Base-by-base conservation (phyloP, 35 echinoderm and acorn worm genomes). In the Ptychodera flava region DNA sequence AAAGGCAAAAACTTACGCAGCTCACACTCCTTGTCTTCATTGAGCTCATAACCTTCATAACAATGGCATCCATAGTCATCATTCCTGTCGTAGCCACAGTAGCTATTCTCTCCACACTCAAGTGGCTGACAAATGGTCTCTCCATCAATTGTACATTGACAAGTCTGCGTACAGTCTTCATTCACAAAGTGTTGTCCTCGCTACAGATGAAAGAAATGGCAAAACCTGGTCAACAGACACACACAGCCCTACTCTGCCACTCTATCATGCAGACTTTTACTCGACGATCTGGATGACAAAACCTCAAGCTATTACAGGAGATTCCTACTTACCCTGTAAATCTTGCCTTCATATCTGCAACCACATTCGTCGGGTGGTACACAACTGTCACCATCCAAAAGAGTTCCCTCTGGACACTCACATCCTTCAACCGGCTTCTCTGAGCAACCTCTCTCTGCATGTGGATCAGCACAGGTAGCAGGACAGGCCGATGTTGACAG, bases 381-480 rank as follows among this genome's bases (percentile, higher is more conserved):
- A 87, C 95, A 97, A 31, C 22, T n/a, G 0, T 82, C 86, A 33
- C 90, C 92, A 64, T 94, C 92, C 78, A 83, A 76, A 6, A 94
- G 79, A 81, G 81, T 38, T 22, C 87, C 95, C 35, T 94, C 92
- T 35, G 89, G 87, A 90, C 92, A 97, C 16, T 83, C 79, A 75
- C 95, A 97, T 29, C 95, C 95, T 64, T 97, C 95, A 2, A 97
- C 92, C 81, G 92, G 93, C 2, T 76, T 31, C 29, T 78, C 83
- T 52, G 89, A 88, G 76, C 27, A 33, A 38, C 29, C 27, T 34
- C 29, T 34, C 12, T 75, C 64, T 77, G 22, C 45, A 29, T 93
- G n/a, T 28, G 80, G 85, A 81, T 91, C 77, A 15, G 87, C 85
- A 38, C 95, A 64, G 45, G 45, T 64, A 12, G 45, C 45, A 64